phyloP scores from a whole-genome alignment of 2,797 vertebrate genomes.

The Clarias laeviceps region DNA sequence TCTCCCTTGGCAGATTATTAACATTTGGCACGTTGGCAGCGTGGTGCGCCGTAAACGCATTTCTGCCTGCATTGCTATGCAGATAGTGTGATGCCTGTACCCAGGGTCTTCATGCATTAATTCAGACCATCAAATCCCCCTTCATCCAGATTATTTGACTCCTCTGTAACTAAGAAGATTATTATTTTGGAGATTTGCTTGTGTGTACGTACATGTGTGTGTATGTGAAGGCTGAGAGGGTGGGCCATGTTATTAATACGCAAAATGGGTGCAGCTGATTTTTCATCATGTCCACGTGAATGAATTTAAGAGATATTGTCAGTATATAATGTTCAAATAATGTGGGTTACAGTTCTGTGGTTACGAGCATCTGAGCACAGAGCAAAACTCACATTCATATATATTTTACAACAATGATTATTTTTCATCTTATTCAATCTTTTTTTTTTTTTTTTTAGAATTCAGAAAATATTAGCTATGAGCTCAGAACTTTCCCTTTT shows the following conservation, averaged over 20 bases:
- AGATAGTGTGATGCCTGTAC: constrained; percentile 44
- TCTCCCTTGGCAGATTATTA: constrained; percentile 60
- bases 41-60: constrained; percentile 23
- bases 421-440: background rate
- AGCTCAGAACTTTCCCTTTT: background rate
- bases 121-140: constrained; percentile 57
- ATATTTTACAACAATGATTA: background rate
- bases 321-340: background rate
- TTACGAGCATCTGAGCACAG: background rate
- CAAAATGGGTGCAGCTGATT: constrained; percentile 4
- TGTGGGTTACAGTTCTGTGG: background rate
- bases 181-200: constrained; percentile 44
- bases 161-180: constrained; percentile 56
- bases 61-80: constrained; percentile 53
- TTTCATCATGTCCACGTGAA: background rate
- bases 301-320: background rate
- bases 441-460: background rate
- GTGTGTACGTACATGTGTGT: constrained; percentile 1
- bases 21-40: constrained; percentile 58
- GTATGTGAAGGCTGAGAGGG: background rate
- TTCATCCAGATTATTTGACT: constrained; percentile 59
- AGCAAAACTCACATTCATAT: background rate
- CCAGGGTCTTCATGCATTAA: constrained; percentile 58
- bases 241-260: constrained; percentile 11
- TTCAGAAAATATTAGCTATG: background rate